phyloP scores from a whole-genome alignment of 2,797 vertebrate genomes.

The Danio choprae region DNA sequence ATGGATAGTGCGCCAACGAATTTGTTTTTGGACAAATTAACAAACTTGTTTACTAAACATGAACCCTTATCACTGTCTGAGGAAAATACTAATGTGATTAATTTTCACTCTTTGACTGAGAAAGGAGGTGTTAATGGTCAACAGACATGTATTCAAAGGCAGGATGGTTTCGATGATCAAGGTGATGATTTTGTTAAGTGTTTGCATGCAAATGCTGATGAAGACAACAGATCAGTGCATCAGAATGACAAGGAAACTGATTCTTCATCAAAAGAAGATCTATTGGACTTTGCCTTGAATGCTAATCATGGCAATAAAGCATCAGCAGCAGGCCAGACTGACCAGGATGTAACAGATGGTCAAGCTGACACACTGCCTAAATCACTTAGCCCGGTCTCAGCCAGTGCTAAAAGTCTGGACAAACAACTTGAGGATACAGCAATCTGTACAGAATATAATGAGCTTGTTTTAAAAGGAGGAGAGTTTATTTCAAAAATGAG shows the following conservation, averaged over 20 bases:
- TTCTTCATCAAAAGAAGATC: conserved; percentile 15
- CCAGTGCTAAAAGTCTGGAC: conserved; percentile 13
- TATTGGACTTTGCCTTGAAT: conserved; percentile 13
- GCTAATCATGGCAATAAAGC: conserved; percentile 21
- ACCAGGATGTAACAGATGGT: conserved; percentile 44
- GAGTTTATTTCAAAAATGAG: conserved; percentile 7
- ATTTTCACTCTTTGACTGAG: conserved; percentile 70
- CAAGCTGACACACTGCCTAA: conserved; percentile 27
- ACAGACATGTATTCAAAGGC: conserved; percentile 40
- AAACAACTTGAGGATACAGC: conserved; percentile 22
- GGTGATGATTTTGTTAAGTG: neutral
- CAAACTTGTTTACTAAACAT: conserved; percentile 70
- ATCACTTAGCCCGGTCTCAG: conserved; percentile 38
- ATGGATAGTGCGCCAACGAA: conserved; percentile 69
- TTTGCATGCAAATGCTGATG: neutral
- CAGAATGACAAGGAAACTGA: conserved; percentile 1
- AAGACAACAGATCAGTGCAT: conserved; percentile 9
- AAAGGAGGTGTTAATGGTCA: conserved; percentile 39
- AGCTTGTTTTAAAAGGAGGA: neutral
- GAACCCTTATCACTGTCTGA: conserved; percentile 65
- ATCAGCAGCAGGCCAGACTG: conserved; percentile 16
- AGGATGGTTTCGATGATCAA: conserved; percentile 5
- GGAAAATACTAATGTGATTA: conserved; percentile 77
- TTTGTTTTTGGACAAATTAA: conserved; percentile 73
- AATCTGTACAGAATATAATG: neutral